These are phyloP conservation scores for Lutjanus argentimaculatus DNA, from an alignment of 2,797 vertebrate genomes.

Conservation along the genomic window DNA sequence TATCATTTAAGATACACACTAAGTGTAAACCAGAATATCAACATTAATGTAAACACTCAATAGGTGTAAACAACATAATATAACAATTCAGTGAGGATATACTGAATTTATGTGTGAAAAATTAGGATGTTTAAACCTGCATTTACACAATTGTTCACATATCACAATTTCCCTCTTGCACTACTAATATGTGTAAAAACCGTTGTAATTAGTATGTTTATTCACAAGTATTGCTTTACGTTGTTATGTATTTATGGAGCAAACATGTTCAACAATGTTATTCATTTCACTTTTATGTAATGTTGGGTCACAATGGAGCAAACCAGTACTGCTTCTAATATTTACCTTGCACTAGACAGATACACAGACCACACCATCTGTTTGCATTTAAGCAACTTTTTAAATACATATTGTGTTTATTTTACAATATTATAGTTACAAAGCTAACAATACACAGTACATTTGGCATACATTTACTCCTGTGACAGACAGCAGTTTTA, in stretches of 20 bases:
- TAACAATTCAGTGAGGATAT: too few relatives aligned
- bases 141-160: too few relatives aligned
- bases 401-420: conserved; percentile 31
- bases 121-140: too few relatives aligned
- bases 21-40: too few relatives aligned
- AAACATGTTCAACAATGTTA: background rate
- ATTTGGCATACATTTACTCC: conserved; percentile 26
- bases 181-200: background rate
- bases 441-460: conserved; percentile 27
- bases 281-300: background rate
- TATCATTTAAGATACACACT: too few relatives aligned
- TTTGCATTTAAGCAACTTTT: conserved; percentile 27
- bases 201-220: conserved; percentile 9
- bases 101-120: too few relatives aligned
- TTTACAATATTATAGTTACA: conserved; percentile 25
- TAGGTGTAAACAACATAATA: too few relatives aligned
- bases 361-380: background rate
- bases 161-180: too few relatives aligned
- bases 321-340: background rate
- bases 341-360: conserved; percentile 5
- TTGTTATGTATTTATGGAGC: background rate
- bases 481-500: conserved; percentile 19
- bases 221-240: background rate
- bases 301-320: background rate
- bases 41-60: too few relatives aligned